phyloP scores from a whole-genome alignment of 2,113 vertebrate species.

The Aspiorhynchus laticeps region DNA sequence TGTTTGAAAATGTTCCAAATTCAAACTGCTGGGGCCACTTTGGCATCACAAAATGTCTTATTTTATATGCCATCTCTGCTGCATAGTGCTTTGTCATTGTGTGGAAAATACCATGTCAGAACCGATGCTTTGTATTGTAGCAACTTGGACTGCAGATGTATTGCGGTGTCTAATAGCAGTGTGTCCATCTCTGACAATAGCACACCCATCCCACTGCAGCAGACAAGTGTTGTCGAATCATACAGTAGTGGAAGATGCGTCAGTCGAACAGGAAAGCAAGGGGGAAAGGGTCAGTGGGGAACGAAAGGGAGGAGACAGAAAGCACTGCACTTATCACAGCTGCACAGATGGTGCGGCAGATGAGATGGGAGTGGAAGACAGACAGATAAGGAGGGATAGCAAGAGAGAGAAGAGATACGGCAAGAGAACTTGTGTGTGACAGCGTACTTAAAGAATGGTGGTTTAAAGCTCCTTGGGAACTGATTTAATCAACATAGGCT shows the following conservation, averaged over 20 bases:
- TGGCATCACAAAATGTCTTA: constrained; percentile 1
- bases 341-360: constrained; percentile 74
- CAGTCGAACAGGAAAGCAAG: constrained; percentile 51
- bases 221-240: background rate
- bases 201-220: background rate
- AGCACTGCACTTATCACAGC: constrained; percentile 61
- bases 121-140: background rate
- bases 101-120: background rate
- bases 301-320: constrained; percentile 48
- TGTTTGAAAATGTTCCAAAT: background rate
- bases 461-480: constrained; percentile 61
- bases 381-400: constrained; percentile 54
- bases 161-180: background rate
- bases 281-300: background rate
- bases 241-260: constrained; percentile 50
- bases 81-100: background rate
- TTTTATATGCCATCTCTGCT: background rate
- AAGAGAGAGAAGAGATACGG: constrained; percentile 46
- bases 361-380: constrained; percentile 65
- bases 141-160: background rate
- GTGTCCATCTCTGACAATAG: background rate
- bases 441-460: constrained; percentile 62
- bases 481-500: constrained; percentile 51
- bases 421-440: constrained; percentile 56
- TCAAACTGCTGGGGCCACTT: background rate